Evolutionary conservation across 2,888 invertebrate species (phyloP).

Genomic region (Nephrocerus scutellatus): DNA sequence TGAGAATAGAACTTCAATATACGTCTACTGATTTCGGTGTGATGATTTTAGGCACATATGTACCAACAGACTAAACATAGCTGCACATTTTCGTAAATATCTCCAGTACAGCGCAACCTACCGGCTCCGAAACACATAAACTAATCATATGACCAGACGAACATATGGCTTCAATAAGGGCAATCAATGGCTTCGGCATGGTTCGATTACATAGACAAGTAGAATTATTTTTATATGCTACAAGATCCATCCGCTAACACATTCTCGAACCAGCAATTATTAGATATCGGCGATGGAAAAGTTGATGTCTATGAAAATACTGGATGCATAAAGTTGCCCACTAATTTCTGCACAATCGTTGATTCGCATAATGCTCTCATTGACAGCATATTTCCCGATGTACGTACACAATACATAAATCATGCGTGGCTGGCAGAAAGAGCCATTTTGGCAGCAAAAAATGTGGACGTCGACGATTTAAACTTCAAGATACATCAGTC

Average conservation of each 20-base stretch:
- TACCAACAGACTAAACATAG: too few species aligned
- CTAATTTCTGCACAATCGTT: constrained; percentile 7
- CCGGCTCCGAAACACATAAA: too few species aligned
- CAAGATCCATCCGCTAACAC: constrained; percentile 7
- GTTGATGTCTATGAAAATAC: constrained; percentile 1
- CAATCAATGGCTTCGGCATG: too few species aligned
- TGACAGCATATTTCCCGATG: constrained; percentile 1
- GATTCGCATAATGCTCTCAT: constrained; percentile 4
- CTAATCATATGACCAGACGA: too few species aligned
- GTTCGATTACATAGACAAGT: too few species aligned
- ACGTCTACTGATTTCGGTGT: too few species aligned
- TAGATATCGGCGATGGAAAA: constrained; percentile 11
- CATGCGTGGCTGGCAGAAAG: constrained; percentile 9
- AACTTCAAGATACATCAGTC: constrained; percentile 12
- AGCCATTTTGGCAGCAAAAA: constrained; percentile 13
- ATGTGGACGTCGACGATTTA: constrained; percentile 8
- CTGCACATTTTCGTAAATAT: too few species aligned
- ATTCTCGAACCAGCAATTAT: constrained; percentile 9
- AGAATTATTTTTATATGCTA: too few species aligned
- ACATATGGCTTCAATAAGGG: too few species aligned
- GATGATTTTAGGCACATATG: too few species aligned
- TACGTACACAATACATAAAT: constrained; percentile 7
- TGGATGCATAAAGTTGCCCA: constrained; percentile 9
- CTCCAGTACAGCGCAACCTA: too few species aligned
- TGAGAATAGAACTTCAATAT: too few species aligned